A percentile compares a stretch with the other conserved stretches of the same genome.
Conservation (phyloP, 2,113 vertebrate genomes). For the Tachysurus vachellii region DNA sequence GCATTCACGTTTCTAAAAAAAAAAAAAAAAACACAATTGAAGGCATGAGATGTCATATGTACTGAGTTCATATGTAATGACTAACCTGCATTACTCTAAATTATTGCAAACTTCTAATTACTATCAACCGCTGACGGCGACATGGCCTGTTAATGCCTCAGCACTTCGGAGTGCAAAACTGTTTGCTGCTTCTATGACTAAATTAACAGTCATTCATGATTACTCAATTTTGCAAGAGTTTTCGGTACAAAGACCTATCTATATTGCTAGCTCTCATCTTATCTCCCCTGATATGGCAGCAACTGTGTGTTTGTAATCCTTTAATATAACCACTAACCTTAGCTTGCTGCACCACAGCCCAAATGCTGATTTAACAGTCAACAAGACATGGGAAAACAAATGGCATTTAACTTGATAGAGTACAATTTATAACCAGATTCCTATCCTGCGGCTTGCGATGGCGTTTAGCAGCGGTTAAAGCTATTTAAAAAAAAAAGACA, state of each 20-base stretch:
- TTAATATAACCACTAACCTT: not conserved
- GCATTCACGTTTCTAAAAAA: not conserved
- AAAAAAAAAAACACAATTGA: not conserved
- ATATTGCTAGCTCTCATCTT: not conserved
- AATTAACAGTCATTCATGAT: not conserved
- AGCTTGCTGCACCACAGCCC: not conserved
- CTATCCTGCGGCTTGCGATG: not conserved
- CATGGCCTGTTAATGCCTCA: not conserved
- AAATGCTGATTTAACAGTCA: not conserved
- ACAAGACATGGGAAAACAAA: not conserved
- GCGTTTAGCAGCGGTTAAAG: not conserved
- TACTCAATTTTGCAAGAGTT: not conserved
- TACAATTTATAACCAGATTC: not conserved
- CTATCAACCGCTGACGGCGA: not conserved
- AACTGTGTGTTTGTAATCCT: not conserved
- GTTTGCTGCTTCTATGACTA: not conserved
- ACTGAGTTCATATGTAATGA: not conserved
- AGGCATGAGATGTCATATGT: not conserved
- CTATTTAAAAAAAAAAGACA: not conserved
- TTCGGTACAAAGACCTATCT: not conserved
- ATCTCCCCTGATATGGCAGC: not conserved
- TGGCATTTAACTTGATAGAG: not conserved
- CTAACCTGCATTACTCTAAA: not conserved
- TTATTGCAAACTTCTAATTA: not conserved
- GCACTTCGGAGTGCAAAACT: not conserved